These are phyloP conservation scores for Erebia palarica DNA, from an alignment of 2,888 invertebrate genomes.

Conservation along the genomic window DNA sequence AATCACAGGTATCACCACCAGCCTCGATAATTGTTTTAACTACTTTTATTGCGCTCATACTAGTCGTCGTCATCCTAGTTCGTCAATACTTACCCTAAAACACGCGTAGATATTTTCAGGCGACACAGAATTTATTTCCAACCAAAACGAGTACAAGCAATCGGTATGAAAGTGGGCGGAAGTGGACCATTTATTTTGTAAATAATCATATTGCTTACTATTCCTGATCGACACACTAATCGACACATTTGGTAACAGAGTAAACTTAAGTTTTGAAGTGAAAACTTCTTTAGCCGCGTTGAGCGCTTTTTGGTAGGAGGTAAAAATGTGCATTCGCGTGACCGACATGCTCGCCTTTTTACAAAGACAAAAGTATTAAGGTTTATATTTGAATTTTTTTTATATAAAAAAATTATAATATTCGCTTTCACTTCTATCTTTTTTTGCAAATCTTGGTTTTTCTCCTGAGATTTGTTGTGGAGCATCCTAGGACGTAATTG, in stretches of 20 bases:
- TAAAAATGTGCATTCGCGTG: too few relatives aligned
- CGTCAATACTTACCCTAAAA: slow-evolving; percentile 17
- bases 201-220: slow-evolving; percentile 24
- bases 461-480: background rate
- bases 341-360: too few relatives aligned
- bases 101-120: slow-evolving; percentile 23
- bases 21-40: background rate
- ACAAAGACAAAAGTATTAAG: too few relatives aligned
- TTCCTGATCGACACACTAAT: slow-evolving; percentile 21
- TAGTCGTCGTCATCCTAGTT: background rate
- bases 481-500: background rate
- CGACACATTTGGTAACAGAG: background rate
- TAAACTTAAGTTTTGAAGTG: too few relatives aligned
- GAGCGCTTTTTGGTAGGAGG: too few relatives aligned
- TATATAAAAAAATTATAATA: too few relatives aligned
- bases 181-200: slow-evolving; percentile 35
- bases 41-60: background rate
- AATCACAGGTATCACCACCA: too few relatives aligned
- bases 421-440: too few relatives aligned
- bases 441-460: background rate
- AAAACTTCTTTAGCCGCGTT: too few relatives aligned
- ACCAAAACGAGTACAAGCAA: slow-evolving; percentile 31
- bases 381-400: too few relatives aligned
- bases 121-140: slow-evolving; percentile 27
- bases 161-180: slow-evolving; percentile 28